Evolutionary conservation across 2,113 vertebrate species (phyloP), one percentile per base, ranked within the genome.

Genomic region (Oncorhynchus masou): DNA sequence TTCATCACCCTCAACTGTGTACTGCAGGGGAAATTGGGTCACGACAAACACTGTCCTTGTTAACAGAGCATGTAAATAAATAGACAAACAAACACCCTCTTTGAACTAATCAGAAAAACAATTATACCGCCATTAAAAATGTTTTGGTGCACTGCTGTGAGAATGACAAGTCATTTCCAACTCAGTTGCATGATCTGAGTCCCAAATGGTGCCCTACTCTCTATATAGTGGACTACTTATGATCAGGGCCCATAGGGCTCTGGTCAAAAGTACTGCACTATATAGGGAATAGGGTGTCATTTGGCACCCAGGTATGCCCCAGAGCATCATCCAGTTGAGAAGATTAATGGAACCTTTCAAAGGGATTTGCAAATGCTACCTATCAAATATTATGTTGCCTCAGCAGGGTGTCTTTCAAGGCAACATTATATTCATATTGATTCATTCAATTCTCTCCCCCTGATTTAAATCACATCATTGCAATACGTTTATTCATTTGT

Each of bases 31-130:
- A 79, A 85, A 87, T 85, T 88, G 84, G 91, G 87, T 88, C 87
- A 92, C 84, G 89, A 83, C 86, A 85, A 88, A 85, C 79, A 70
- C 83, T 79, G 84, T 87, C 86, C 89, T 90, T 91, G 91, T 92
- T 90, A 92, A 91, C 88, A 79, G 84, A 89, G 89, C 79, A 86
- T 89, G 88, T 90, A 89, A 89, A 88, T 90, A 91, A 90, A 90
- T 83, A 89, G 84, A 54, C 25, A 62, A 22, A 88, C 84, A 84
- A 82, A 89, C 84, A 85, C 74, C 84, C 84, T 79, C 77, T 70
- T 83, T 76, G 81, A 90, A 89, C 85, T 89, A 88, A 92, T 90
- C 86, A 91, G 88, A 76, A 87, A 89, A 91, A 91, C 89, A 88
- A 90, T 91, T 90, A 91, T 82, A 84, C 76, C 75, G 82, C 83